Evolutionary conservation across 2,888 invertebrate species (phyloP).

Genomic region (Xestia sexstrigata): DNA sequence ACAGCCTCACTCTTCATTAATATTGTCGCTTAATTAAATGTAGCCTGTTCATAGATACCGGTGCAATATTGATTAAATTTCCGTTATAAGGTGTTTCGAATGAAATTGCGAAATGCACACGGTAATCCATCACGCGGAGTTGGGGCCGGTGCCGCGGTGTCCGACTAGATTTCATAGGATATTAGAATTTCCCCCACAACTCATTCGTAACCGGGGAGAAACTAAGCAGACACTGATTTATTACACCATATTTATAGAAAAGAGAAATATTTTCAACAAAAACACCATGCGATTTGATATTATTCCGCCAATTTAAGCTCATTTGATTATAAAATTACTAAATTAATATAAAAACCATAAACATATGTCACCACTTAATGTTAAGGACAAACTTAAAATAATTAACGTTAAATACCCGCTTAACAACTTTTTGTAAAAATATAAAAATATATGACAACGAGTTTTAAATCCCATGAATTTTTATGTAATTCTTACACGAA

Average conservation of each 20-base stretch:
- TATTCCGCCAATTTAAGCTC: conserved; percentile 12
- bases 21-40: conserved; percentile 41
- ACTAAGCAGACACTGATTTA: conserved; percentile 48
- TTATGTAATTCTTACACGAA: conserved; percentile 57
- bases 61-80: conserved; percentile 58
- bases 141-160: conserved; percentile 50
- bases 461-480: conserved; percentile 26
- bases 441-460: too few species aligned
- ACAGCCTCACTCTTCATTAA: conserved; percentile 21
- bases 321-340: conserved; percentile 20
- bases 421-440: conserved; percentile 41
- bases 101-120: conserved; percentile 46
- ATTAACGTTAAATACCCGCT: conserved; percentile 37
- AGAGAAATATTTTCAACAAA: conserved; percentile 23
- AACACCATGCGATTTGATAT: background rate
- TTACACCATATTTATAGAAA: conserved; percentile 27
- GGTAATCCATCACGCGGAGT: conserved; percentile 49
- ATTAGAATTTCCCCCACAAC: conserved; percentile 72
- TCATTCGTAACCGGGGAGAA: conserved; percentile 46
- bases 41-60: conserved; percentile 10
- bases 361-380: conserved; percentile 49
- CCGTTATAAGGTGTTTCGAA: conserved; percentile 41
- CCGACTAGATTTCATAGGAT: conserved; percentile 76
- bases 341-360: conserved; percentile 40
- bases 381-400: conserved; percentile 55